Evolutionary conservation across 1,140 invertebrate species (phyloP), one percentile per base, ranked within the genome.

Genomic region (Drosophila ironensis): DNA sequence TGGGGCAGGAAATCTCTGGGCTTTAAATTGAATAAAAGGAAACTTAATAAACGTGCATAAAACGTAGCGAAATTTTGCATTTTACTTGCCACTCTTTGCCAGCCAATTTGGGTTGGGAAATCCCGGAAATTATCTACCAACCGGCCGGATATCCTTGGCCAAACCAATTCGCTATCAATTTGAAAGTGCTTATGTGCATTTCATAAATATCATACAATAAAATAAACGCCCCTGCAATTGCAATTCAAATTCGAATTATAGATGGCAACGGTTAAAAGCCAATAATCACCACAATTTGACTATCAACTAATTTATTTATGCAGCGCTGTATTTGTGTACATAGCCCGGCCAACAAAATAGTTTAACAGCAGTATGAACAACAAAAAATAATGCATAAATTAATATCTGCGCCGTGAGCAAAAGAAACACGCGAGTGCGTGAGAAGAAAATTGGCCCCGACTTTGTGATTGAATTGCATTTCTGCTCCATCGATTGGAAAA

Each of bases 401-500:
- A 24, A 51, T 52, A 17, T 20, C 19, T 47, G 37, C 9, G 11
- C 20, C 28, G 17, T 9, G 24, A 45, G 46, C 40, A 40, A 67
- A 42, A 41, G 19, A 33, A 24, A 17, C 6, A 16, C 19, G 19
- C 28, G 16, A 19, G 14, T 25, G 16, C 28, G 38, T 12, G 27
- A 50, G 20, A 48, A 30, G 8, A 12, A 44, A 35, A 50, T 28
- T 4, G 16, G 3, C 4, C 47, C 4, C 47, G 47, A 71, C 54
- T 52, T 35, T 25, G 40, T 59, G 59, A 70, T 70, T 59, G 44
- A 70, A 56, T 54, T 70, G 28, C 20, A 28, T 70, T 69, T 50
- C 42, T 59, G 72, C 71, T 76, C 47, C 11, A 59, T 70, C 42
- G 59, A 46, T 47, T 70, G 66, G 51, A 76, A 76, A 76, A 50